Evolutionary conservation across 2,113 vertebrate genomes (phyloP), one percentile per base, ranked within the genome.

Genomic region (Oreochromis niloticus): DNA sequence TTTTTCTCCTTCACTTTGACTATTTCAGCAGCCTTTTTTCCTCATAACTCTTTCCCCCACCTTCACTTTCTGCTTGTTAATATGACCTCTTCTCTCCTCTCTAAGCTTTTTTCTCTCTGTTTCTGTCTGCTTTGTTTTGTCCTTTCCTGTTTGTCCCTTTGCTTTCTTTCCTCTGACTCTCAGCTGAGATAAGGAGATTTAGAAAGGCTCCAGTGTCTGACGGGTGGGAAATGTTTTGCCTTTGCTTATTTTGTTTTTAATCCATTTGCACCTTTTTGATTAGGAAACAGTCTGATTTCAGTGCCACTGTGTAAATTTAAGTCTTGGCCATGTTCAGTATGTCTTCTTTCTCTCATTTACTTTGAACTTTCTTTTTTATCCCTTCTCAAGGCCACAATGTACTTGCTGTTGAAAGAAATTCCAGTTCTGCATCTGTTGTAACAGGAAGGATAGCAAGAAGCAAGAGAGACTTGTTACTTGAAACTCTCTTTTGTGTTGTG

Each of bases 171-270:
- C 50, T 36, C 85, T 82, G 73, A 66, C 85, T 90, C 52, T 90
- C 63, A 63, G 78, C 80, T 80, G 48, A 75, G 91, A 90, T 91
- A 83, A 91, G 87, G 68, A 83, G 87, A 80, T 92, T 89, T 84
- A 79, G 52, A 85, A 83, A 22, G 57, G 86, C 73, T 90, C 84
- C 63, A 36, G 3, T 54, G 59, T 63, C 55, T 68, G 39, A 71
- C 1, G 34, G 79, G 22, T 30, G n/a, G 78, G 54, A 84, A 84
- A 41, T 22, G 34, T 88, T 86, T 63, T 85, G 30, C 32, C 32
- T 80, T 80, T 80, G 30, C 78, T 48, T 75, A 7, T 48, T 50
- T 36, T 54, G 8, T 36, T 36, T 54, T 14, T 36, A n/a, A 55
- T 83, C 27, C 71, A 50, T 78, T 50, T 78, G 46, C 13, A 46